Evolutionary conservation across 2,113 vertebrate species (phyloP).

Genomic region (Camarhynchus parvulus): DNA sequence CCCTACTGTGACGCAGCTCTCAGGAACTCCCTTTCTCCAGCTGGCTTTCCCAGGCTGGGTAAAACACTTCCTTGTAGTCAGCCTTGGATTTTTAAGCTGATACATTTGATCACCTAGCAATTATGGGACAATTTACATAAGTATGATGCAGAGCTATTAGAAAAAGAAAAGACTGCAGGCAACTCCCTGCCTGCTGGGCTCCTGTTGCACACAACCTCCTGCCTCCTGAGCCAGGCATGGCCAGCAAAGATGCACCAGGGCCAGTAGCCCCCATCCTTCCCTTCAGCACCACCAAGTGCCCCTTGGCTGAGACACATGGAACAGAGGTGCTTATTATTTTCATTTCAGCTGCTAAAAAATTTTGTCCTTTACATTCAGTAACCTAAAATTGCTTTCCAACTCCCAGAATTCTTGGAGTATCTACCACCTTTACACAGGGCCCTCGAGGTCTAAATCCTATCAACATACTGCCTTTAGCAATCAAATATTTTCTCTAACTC

Average conservation of each 20-base stretch:
- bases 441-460: background rate
- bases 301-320: background rate
- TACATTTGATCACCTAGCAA: background rate
- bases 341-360: background rate
- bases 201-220: background rate
- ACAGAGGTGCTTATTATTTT: background rate
- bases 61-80: background rate
- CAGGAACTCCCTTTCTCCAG: background rate
- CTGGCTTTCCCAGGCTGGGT: background rate
- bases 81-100: background rate
- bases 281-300: background rate
- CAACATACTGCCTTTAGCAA: background rate
- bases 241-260: background rate
- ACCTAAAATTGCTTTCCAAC: background rate
- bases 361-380: background rate
- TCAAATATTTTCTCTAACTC: background rate
- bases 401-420: background rate
- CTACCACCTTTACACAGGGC: background rate
- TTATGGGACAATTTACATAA: background rate
- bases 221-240: background rate
- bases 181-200: background rate
- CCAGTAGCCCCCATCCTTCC: rapidly evolving
- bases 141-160: background rate
- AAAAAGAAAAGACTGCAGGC: background rate
- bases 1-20: rapidly evolving